These are phyloP conservation scores for Siniperca chuatsi DNA, from an alignment of 2,113 vertebrate species.

Conservation along the genomic window DNA sequence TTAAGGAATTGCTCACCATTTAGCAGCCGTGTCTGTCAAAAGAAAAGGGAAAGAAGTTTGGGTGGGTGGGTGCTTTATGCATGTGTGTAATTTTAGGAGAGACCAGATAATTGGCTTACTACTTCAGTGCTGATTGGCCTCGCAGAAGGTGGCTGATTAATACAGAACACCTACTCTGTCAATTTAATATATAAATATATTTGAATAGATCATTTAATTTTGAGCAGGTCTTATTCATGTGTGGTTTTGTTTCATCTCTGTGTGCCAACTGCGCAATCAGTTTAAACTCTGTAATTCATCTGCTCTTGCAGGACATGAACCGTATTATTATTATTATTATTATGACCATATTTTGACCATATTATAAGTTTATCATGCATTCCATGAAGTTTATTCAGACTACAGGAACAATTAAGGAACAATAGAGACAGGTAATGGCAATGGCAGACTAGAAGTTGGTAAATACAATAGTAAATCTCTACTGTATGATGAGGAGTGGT, in stretches of 20 bases:
- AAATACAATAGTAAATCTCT: slow-evolving; percentile 20
- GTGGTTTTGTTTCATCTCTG: slow-evolving; percentile 13
- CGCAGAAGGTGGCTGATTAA: slow-evolving; percentile 57
- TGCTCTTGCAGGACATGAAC: background rate
- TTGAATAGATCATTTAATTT: slow-evolving; percentile 45
- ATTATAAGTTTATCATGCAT: slow-evolving; percentile 32
- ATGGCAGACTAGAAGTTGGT: slow-evolving; percentile 29
- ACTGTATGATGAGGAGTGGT: slow-evolving; percentile 20
- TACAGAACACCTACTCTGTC: slow-evolving; percentile 37
- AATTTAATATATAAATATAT: slow-evolving; percentile 30
- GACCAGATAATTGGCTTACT: slow-evolving; percentile 40
- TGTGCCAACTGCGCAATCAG: slow-evolving; percentile 6
- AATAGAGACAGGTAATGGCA: slow-evolving; percentile 45
- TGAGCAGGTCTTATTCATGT: slow-evolving; percentile 1
- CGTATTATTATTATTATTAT: background rate
- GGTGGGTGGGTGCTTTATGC: background rate
- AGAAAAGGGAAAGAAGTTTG: slow-evolving; percentile 18
- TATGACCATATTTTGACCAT: slow-evolving; percentile 11
- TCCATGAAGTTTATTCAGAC: slow-evolving; percentile 35
- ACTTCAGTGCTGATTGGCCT: slow-evolving; percentile 52
- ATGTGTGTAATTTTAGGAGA: slow-evolving; percentile 25
- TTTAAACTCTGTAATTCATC: slow-evolving; percentile 23
- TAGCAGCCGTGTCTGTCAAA: slow-evolving; percentile 52
- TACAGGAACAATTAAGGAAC: slow-evolving; percentile 28
- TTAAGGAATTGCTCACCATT: slow-evolving; percentile 65